Conservation (phyloP, 2,113 vertebrate species). For the Equus przewalskii region DNA sequence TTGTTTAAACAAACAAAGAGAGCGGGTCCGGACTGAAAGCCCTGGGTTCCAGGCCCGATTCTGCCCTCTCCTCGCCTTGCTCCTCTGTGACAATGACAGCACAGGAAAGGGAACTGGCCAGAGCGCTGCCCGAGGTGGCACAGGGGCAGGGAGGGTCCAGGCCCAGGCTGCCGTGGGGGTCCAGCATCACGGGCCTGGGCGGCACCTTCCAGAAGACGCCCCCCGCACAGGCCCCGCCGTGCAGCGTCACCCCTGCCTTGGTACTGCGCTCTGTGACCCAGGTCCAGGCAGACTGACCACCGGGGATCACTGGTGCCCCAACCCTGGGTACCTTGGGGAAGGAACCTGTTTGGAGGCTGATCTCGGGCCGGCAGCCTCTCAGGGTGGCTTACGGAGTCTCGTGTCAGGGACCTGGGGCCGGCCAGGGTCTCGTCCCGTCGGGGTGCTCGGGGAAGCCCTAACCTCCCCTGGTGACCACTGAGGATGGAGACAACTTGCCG, state of each 20-base stretch:
- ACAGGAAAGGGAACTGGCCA: neutral
- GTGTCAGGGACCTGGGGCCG: neutral
- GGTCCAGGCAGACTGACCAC: too few relatives aligned
- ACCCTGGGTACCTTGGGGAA: too few relatives aligned
- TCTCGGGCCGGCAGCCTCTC: neutral
- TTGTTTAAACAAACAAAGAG: neutral
- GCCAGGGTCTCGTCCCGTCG: neutral
- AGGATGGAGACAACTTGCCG: conserved; percentile 86
- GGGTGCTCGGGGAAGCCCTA: neutral
- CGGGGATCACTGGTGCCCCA: too few relatives aligned
- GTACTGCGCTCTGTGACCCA: rapidly evolving
- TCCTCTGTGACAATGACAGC: neutral
- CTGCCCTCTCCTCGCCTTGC: neutral
- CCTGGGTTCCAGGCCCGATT: neutral
- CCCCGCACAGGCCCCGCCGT: rapidly evolving
- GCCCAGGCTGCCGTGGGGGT: rapidly evolving
- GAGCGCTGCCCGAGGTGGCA: neutral
- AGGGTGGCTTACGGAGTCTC: neutral
- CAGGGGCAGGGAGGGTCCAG: neutral
- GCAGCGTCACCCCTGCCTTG: neutral
- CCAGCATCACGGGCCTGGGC: neutral
- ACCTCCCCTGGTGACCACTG: neutral
- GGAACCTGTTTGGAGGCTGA: neutral
- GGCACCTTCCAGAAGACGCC: neutral
- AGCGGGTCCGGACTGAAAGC: neutral